Evolutionary conservation across 2,888 invertebrate genomes (phyloP).

Genomic region (Hydrotaea diabolus): DNA sequence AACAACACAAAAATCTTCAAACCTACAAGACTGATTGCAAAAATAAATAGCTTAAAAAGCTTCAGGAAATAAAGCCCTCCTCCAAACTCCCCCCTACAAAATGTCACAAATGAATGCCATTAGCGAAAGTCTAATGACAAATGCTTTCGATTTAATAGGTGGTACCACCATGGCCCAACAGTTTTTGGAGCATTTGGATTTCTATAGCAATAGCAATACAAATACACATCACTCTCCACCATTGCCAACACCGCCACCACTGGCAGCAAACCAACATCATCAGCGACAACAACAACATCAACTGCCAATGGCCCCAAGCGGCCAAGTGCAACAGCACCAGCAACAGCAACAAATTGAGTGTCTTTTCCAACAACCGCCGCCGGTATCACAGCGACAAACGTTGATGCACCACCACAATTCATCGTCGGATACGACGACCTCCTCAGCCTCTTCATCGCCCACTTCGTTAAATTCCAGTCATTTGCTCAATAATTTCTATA

Average conservation of each 20-base stretch:
- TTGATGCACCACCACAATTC: not conserved
- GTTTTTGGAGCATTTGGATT: slow-evolving; percentile 74
- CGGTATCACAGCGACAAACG: slow-evolving; percentile 32
- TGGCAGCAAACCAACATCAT: slow-evolving; percentile 66
- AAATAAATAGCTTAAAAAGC: slow-evolving; percentile 62
- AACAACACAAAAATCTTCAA: slow-evolving; percentile 6
- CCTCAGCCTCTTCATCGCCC: slow-evolving; percentile 59
- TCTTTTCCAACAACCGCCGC: slow-evolving; percentile 49
- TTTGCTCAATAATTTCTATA: slow-evolving; percentile 59
- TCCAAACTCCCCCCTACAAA: slow-evolving; percentile 58
- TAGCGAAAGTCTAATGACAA: slow-evolving; percentile 74
- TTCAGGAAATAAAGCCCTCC: slow-evolving; percentile 25
- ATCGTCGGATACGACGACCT: not conserved
- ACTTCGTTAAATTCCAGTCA: slow-evolving; percentile 45
- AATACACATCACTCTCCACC: slow-evolving; percentile 55
- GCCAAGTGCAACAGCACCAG: slow-evolving; percentile 47
- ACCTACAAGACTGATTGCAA: slow-evolving; percentile 33
- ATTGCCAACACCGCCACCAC: slow-evolving; percentile 40
- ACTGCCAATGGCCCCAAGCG: slow-evolving; percentile 34
- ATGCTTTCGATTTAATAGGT: slow-evolving; percentile 72
- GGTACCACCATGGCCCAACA: slow-evolving; percentile 72
- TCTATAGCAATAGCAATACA: slow-evolving; percentile 63
- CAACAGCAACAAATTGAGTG: slow-evolving; percentile 53
- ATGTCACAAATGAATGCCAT: slow-evolving; percentile 64
- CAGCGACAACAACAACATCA: slow-evolving; percentile 48